Evolutionary conservation across 2,113 vertebrate genomes (phyloP).

Genomic region (Grus americana): DNA sequence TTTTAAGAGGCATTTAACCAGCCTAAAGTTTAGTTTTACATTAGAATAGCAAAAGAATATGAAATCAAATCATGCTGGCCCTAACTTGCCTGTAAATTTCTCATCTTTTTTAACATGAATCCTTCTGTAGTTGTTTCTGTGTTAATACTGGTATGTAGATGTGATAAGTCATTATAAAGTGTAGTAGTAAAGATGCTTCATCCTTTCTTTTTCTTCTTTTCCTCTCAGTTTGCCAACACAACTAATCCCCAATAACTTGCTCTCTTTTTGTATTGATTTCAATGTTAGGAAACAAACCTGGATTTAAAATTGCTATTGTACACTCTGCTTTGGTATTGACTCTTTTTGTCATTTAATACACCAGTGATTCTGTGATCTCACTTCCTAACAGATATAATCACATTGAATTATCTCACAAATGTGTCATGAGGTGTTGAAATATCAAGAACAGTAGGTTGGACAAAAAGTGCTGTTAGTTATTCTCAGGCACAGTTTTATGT

Average conservation of each 20-base stretch:
- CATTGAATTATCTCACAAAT: not conserved
- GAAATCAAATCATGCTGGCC: not conserved
- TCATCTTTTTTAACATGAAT: not conserved
- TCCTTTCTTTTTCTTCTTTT: not conserved
- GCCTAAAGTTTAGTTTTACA: not conserved
- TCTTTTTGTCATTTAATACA: not conserved
- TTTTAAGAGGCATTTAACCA: not conserved
- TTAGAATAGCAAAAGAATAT: not conserved
- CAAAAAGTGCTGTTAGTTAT: not conserved
- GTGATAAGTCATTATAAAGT: too few relatives aligned
- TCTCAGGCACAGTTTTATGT: not conserved
- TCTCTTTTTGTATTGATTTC: not conserved
- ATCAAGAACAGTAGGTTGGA: not conserved
- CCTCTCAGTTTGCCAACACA: not conserved
- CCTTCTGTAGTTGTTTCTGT: not conserved
- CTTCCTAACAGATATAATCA: not conserved
- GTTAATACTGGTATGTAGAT: not conserved
- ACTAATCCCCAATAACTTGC: not conserved
- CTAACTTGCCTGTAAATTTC: not conserved
- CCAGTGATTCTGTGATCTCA: not conserved
- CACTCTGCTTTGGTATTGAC: not conserved
- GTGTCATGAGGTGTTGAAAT: not conserved
- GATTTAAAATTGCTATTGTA: not conserved
- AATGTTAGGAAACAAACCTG: not conserved
- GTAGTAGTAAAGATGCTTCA: not conserved